Percentiles rank a stretch among this genome's conserved stretches.
phyloP scores from a whole-genome alignment of 2,888 invertebrate genomes.

The Dicyrtoma fusca region DNA sequence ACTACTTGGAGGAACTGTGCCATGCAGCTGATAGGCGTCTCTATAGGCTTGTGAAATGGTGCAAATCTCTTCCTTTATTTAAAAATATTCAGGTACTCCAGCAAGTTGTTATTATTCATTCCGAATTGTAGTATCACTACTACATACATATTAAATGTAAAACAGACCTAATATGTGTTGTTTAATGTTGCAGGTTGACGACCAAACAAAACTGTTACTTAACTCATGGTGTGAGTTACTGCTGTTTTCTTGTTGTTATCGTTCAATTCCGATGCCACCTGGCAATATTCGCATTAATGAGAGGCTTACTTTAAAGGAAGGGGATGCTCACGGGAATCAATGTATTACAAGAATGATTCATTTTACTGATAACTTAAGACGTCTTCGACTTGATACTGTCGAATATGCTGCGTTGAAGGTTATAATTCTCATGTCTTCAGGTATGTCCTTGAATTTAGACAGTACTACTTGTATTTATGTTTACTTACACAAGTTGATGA shows the following conservation, averaged over 20 bases:
- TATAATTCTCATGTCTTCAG: conserved; percentile 86
- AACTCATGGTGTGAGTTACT: conserved; percentile 97
- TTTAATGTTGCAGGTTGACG: conserved; percentile 78
- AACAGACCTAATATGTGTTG: neutral
- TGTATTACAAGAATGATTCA: conserved; percentile 94
- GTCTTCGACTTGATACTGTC: conserved; percentile 88
- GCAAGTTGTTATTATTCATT: neutral
- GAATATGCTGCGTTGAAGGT: conserved; percentile 97
- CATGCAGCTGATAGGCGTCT: conserved; percentile 93
- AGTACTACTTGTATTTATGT: neutral
- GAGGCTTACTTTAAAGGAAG: conserved; percentile 55
- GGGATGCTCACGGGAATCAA: conserved; percentile 59
- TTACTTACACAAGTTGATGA: neutral
- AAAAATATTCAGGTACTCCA: conserved; percentile 83
- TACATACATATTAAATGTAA: neutral
- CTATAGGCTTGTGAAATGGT: conserved; percentile 98
- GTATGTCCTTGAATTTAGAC: conserved; percentile 62
- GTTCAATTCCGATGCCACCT: conserved; percentile 63
- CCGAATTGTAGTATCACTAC: neutral
- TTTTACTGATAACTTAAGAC: conserved; percentile 87
- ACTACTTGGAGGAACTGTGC: conserved; percentile 85
- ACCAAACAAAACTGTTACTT: conserved; percentile 93
- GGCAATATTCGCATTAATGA: conserved; percentile 57
- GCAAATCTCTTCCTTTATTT: conserved; percentile 93
- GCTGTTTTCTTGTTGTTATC: conserved; percentile 90